phyloP scores from a whole-genome alignment of 2,113 vertebrate genomes.

The Talpa occidentalis region DNA sequence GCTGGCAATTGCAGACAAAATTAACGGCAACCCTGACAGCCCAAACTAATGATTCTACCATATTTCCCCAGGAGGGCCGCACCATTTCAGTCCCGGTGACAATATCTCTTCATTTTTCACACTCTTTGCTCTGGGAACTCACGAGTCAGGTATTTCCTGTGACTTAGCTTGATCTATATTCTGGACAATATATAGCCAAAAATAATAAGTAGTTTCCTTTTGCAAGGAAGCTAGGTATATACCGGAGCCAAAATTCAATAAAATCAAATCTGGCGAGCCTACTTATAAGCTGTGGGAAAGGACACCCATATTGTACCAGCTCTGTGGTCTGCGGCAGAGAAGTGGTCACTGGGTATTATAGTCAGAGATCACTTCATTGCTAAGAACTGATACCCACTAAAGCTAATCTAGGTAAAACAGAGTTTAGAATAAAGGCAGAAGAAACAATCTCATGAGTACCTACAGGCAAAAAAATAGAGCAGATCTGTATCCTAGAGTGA shows the following conservation, averaged over 20 bases:
- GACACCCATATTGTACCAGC: neutral
- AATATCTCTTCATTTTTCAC: neutral
- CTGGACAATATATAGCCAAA: neutral
- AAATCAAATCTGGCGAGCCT: neutral
- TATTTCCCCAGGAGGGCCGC: neutral
- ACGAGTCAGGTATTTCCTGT: conserved; percentile 47
- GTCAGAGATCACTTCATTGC: neutral
- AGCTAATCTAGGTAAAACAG: neutral
- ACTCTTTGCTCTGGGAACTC: neutral
- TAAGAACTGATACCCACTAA: neutral
- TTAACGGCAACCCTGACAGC: conserved; percentile 71
- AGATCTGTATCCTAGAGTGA: neutral
- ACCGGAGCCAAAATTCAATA: neutral
- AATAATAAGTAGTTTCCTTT: neutral
- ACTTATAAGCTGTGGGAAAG: neutral
- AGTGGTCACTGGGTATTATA: neutral
- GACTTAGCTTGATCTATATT: neutral
- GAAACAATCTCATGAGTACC: neutral
- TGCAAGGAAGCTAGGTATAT: neutral
- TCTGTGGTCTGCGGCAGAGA: neutral
- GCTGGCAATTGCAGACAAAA: conserved; percentile 77
- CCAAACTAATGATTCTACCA: conserved; percentile 29
- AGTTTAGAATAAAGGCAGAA: neutral
- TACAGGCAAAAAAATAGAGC: neutral
- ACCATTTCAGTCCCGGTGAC: conserved; percentile 26